Conservation (phyloP, 1,140 invertebrate genomes). For the Drosophila repletoides region DNA sequence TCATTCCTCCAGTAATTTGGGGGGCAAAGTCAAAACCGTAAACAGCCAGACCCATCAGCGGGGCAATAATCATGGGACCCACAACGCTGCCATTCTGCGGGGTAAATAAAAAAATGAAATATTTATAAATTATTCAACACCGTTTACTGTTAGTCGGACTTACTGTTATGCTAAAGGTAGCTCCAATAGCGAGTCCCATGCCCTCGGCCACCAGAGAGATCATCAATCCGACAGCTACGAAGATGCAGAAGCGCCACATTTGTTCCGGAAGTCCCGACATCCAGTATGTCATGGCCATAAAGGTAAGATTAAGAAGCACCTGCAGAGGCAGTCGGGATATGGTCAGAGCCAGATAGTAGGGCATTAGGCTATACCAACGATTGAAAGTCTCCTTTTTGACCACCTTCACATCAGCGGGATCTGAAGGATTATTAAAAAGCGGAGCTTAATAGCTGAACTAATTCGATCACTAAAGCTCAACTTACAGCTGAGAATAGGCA, state of each 20-base stretch:
- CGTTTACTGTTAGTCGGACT: constrained; percentile 44
- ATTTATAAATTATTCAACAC: not conserved
- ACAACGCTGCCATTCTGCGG: constrained; percentile 86
- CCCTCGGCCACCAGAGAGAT: constrained; percentile 85
- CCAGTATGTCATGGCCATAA: constrained; percentile 85
- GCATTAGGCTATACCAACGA: constrained; percentile 90
- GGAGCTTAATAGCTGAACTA: not conserved
- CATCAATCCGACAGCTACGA: constrained; percentile 84
- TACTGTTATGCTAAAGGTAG: constrained; percentile 86
- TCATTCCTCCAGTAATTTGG: constrained; percentile 84
- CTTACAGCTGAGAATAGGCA: constrained; percentile 85
- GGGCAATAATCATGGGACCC: constrained; percentile 85
- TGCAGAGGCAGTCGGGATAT: constrained; percentile 86
- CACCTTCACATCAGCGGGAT: constrained; percentile 90
- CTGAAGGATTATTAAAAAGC: constrained; percentile 85
- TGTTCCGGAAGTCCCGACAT: constrained; percentile 85
- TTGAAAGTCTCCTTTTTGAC: constrained; percentile 92
- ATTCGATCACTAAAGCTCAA: not conserved
- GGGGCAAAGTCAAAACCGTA: constrained; percentile 87
- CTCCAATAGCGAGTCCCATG: constrained; percentile 86
- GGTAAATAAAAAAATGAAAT: not conserved
- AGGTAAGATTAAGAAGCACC: constrained; percentile 84
- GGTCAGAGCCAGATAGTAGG: constrained; percentile 91
- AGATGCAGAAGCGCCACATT: constrained; percentile 83
- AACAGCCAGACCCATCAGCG: constrained; percentile 86